Evolutionary conservation across 2,113 vertebrate genomes (phyloP), one percentile per base, ranked within the genome.

Genomic region (Oncorhynchus masou): DNA sequence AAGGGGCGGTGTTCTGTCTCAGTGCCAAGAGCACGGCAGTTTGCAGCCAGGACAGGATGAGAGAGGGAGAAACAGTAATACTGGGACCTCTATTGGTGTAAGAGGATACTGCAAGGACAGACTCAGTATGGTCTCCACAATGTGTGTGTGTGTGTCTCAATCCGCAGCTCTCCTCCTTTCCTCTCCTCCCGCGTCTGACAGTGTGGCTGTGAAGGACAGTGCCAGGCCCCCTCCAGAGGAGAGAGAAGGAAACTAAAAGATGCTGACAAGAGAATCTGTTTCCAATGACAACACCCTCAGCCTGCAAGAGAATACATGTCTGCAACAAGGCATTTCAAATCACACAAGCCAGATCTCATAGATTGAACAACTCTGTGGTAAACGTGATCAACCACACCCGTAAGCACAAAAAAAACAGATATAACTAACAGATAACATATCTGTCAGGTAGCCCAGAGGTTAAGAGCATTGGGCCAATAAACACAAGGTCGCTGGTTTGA

Each of bases 1-100:
- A 39, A 22, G 7, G 29, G 54, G 31, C 24, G 11, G 19, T 70
- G 39, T 70, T 60, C 29, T 45, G 69, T 71, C 13, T 22, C 4
- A 34, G 31, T 60, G 65, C 16, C 65, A 66, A 66, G 5, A 60
- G 8, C 24, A 74, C 7, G 65, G 54, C 49, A 81, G 3, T 73
- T 73, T 2, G 31, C 75, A 77, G 34, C 67, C 48, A 24, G 67
- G 78, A 31, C 67, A 72, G 59, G 25, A 70, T 62, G 57, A 34
- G 57, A 25, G 34, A 67, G 49, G 70, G 48, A 57, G 49, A 75
- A 25, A 65, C 74, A 80, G 75, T 78, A 76, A 85, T 79, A 81
- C 48, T 90, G 85, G 88, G 88, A 90, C 91, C 91, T 92, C 91
- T 92, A 76, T 90, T 90, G 92, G 91, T 87, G 49, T 3, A 83